These are phyloP conservation scores for Drosophila pseudoobscura DNA, from an alignment of 1,140 invertebrate species.

Conservation along the genomic window DNA sequence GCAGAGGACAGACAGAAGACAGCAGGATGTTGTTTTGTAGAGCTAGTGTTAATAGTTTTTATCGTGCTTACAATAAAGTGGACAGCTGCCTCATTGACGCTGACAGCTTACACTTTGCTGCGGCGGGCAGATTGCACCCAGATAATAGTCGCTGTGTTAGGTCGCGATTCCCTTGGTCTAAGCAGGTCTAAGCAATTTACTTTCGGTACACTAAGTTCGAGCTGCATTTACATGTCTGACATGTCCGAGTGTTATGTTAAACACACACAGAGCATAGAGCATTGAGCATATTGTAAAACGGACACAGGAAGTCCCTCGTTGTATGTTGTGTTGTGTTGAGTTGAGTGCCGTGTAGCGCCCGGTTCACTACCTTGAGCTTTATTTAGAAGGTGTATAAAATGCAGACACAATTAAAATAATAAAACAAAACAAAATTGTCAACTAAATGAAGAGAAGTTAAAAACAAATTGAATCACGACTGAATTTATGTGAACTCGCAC, in stretches of 20 bases:
- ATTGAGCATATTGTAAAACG: constrained; percentile 2
- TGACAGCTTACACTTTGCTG: constrained; percentile 13
- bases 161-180: constrained; percentile 39
- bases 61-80: constrained; percentile 43
- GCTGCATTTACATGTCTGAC: constrained; percentile 69
- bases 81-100: constrained; percentile 8
- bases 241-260: constrained; percentile 3
- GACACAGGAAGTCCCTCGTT: constrained; percentile 5
- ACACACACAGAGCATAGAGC: constrained; percentile 13
- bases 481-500: constrained; percentile 78
- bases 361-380: constrained; percentile 70
- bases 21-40: constrained; percentile 27
- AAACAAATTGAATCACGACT: constrained; percentile 74
- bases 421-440: constrained; percentile 33
- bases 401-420: constrained; percentile 11
- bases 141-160: too few relatives aligned
- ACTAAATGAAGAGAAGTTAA: constrained; percentile 11
- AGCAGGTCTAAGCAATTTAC: constrained; percentile 44
- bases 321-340: constrained; percentile 12
- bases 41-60: constrained; percentile 50
- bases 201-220: constrained; percentile 56
- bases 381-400: constrained; percentile 45
- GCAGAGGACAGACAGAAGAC: too few relatives aligned
- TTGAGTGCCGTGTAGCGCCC: constrained; percentile 43
- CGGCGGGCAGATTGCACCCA: neutral